These are phyloP conservation scores for Sigmodon hispidus DNA, from an alignment of 2,113 vertebrate genomes.

Conservation along the genomic window DNA sequence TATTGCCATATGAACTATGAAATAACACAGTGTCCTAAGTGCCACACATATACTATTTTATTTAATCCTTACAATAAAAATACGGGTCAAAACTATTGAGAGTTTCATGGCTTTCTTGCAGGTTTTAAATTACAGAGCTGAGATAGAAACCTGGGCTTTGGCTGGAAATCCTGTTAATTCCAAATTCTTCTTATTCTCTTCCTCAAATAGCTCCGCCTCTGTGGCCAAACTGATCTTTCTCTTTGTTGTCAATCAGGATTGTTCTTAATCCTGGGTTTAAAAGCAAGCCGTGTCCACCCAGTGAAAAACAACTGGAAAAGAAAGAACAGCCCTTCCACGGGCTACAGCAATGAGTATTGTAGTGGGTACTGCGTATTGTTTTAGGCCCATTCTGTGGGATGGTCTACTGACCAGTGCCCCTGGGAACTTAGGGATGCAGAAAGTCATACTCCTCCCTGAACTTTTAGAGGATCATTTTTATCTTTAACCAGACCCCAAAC, in stretches of 20 bases:
- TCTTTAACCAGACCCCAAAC: not conserved
- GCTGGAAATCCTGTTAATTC: not conserved
- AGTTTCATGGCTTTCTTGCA: not conserved
- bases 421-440: not conserved
- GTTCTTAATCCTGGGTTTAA: conserved; percentile 11
- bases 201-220: not conserved
- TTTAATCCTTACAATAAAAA: not conserved
- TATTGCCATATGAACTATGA: not conserved
- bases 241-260: not conserved
- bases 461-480: not conserved
- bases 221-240: not conserved
- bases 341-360: not conserved
- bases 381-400: not conserved
- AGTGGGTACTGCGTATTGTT: accelerated
- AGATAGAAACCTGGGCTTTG: not conserved
- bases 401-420: not conserved
- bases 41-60: not conserved
- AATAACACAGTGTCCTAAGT: not conserved
- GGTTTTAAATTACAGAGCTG: not conserved
- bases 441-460: not conserved
- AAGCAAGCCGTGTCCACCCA: not conserved
- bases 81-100: accelerated
- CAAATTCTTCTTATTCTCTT: accelerated
- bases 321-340: not conserved
- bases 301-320: not conserved